These are phyloP conservation scores for Strigops habroptila DNA, from an alignment of 2,113 vertebrate genomes.

Conservation along the genomic window DNA sequence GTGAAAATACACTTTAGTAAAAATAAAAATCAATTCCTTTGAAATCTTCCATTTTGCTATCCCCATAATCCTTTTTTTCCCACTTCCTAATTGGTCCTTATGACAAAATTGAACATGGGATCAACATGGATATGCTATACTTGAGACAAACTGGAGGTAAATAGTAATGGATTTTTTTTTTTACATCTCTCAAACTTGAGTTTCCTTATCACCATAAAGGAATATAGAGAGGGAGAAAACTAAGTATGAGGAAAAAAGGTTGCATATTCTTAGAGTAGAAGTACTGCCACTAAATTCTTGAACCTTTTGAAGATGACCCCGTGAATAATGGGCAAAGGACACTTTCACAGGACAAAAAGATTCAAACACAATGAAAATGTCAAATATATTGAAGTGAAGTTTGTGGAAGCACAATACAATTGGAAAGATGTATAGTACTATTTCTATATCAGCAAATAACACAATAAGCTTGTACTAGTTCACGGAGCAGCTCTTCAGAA, in stretches of 20 bases:
- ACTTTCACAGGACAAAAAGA: constrained; percentile 37
- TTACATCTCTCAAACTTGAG: neutral
- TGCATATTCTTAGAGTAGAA: neutral
- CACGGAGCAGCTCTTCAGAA: neutral
- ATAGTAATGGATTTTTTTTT: neutral
- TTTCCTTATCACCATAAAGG: constrained; percentile 22
- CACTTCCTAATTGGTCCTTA: neutral
- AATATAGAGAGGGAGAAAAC: neutral
- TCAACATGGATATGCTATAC: neutral
- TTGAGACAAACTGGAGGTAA: constrained; percentile 16
- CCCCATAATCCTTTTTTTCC: neutral
- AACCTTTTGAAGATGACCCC: constrained; percentile 42
- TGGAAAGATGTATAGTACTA: neutral
- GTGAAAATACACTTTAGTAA: neutral
- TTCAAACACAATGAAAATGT: constrained; percentile 43
- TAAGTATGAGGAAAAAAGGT: neutral
- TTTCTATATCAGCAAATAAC: neutral
- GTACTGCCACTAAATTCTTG: neutral
- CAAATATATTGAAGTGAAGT: constrained; percentile 8
- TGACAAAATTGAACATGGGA: neutral
- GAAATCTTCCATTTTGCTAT: neutral
- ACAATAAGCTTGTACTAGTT: neutral
- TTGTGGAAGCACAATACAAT: neutral
- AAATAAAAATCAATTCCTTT: neutral
- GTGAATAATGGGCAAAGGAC: constrained; percentile 27